phyloP scores from a whole-genome alignment of 2,797 vertebrate species.

The Psittacula echo region DNA sequence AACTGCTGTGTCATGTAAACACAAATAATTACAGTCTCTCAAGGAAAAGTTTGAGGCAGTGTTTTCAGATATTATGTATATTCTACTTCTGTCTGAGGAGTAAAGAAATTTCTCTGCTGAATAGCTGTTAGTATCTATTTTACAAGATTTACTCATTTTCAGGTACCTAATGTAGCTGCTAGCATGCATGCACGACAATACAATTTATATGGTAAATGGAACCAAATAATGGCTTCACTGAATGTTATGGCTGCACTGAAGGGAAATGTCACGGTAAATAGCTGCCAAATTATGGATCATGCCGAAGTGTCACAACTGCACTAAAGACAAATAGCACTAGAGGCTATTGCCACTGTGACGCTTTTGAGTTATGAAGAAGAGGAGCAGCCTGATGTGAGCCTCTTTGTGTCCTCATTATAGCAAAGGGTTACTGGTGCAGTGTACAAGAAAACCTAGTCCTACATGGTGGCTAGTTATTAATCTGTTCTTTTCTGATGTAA shows the following conservation, averaged over 20 bases:
- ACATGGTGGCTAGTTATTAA: conserved; percentile 71
- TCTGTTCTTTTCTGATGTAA: conserved; percentile 70
- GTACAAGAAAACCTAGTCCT: conserved; percentile 62
- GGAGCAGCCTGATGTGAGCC: conserved; percentile 75
- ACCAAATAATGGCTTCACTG: conserved; percentile 86
- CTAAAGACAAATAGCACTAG: conserved; percentile 84
- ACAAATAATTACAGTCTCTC: conserved; percentile 62
- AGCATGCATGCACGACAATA: conserved; percentile 86
- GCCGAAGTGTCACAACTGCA: conserved; percentile 85
- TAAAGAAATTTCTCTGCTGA: conserved; percentile 69
- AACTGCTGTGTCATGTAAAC: conserved; percentile 52
- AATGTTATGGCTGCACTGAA: conserved; percentile 87
- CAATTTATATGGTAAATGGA: conserved; percentile 90
- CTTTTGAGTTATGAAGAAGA: conserved; percentile 84
- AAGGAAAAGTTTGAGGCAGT: conserved; percentile 53
- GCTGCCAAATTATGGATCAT: conserved; percentile 87
- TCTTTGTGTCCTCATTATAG: conserved; percentile 82
- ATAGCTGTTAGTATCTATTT: conserved; percentile 81
- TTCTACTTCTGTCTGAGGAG: conserved; percentile 61
- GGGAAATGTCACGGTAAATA: conserved; percentile 88
- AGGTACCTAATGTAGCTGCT: conserved; percentile 82
- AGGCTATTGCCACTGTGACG: conserved; percentile 81
- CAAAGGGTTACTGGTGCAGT: conserved; percentile 74
- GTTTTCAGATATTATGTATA: conserved; percentile 61
- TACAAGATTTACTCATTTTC: conserved; percentile 87